Evolutionary conservation across 2,888 invertebrate genomes (phyloP).

Genomic region (Erebia ligea): DNA sequence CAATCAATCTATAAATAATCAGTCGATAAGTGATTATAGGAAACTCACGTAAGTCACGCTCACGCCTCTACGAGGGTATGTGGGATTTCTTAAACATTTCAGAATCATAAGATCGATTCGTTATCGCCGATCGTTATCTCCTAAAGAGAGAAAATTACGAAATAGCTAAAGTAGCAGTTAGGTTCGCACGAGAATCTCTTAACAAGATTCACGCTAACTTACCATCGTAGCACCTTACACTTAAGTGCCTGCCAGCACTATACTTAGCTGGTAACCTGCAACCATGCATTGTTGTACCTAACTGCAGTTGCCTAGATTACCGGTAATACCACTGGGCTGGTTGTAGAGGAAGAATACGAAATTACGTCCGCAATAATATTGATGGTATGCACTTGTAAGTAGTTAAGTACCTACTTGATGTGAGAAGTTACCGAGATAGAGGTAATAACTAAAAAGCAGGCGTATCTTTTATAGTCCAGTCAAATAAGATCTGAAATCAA

Average conservation of each 20-base stretch:
- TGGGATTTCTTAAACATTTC: not conserved
- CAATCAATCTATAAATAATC: too few relatives aligned
- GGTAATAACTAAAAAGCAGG: too few relatives aligned
- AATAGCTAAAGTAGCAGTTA: conserved; percentile 36
- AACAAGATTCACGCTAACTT: conserved; percentile 44
- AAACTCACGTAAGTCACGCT: too few relatives aligned
- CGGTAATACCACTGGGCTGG: conserved; percentile 54
- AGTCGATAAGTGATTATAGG: too few relatives aligned
- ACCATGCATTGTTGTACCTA: conserved; percentile 33
- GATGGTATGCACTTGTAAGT: not conserved
- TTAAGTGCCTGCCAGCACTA: conserved; percentile 19
- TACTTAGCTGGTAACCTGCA: conserved; percentile 42
- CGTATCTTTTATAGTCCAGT: too few relatives aligned
- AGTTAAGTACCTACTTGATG: too few relatives aligned
- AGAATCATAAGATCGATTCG: conserved; percentile 29
- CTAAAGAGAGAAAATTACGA: conserved; percentile 38
- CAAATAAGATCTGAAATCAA: too few relatives aligned
- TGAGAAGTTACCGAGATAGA: too few relatives aligned
- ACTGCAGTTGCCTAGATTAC: conserved; percentile 57
- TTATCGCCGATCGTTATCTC: conserved; percentile 26
- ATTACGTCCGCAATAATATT: conserved; percentile 61
- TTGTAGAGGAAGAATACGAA: conserved; percentile 61
- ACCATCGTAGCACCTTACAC: conserved; percentile 21
- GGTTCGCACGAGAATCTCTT: conserved; percentile 2
- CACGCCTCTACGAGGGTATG: not conserved